These are phyloP conservation scores for Dryobota labecula DNA, from an alignment of 2,888 invertebrate genomes.

Conservation along the genomic window DNA sequence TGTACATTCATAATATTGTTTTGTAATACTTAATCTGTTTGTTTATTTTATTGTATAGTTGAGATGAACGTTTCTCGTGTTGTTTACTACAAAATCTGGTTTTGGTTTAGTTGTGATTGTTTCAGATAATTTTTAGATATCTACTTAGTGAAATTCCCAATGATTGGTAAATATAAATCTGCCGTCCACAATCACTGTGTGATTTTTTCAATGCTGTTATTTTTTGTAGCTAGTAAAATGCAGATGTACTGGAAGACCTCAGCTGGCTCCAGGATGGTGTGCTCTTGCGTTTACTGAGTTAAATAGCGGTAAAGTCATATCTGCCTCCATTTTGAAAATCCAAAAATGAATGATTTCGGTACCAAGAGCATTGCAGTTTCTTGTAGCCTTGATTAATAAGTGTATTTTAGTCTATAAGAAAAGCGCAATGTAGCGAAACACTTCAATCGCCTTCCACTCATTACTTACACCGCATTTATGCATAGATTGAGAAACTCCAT, in stretches of 20 bases:
- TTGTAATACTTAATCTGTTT: too few species aligned
- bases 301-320: background rate
- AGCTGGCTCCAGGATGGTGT: background rate
- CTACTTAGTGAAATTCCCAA: background rate
- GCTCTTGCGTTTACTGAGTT: background rate
- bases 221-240: background rate
- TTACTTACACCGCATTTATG: background rate
- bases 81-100: too few species aligned
- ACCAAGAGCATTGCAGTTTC: background rate
- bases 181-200: background rate
- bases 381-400: background rate
- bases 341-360: background rate
- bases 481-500: conserved; percentile 52
- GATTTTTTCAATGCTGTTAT: background rate
- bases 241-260: background rate
- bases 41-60: too few species aligned
- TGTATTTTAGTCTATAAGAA: background rate
- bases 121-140: background rate
- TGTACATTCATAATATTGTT: too few species aligned
- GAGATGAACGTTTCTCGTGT: too few species aligned
- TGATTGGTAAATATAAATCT: background rate
- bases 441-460: background rate
- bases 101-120: background rate
- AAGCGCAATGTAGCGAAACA: background rate
- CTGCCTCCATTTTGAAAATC: background rate